These are phyloP conservation scores for Callinectes sapidus DNA, from an alignment of 2,888 invertebrate genomes.

Conservation along the genomic window DNA sequence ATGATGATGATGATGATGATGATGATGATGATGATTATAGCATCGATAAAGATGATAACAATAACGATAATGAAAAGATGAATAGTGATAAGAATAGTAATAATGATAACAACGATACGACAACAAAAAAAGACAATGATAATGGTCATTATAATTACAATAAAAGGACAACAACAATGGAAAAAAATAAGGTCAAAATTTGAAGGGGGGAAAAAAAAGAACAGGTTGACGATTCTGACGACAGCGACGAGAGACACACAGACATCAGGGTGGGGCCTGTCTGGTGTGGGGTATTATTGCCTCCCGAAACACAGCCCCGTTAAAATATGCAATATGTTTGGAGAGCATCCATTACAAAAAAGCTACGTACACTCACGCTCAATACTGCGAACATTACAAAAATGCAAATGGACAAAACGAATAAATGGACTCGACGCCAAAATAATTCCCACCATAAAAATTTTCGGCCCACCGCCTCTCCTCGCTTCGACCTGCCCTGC, in stretches of 20 bases:
- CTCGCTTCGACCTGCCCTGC: not conserved
- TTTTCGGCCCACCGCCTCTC: not conserved
- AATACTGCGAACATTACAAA: constrained; percentile 22
- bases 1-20: constrained; percentile 19
- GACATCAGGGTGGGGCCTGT: not conserved
- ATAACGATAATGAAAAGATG: not conserved
- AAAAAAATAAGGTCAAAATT: not conserved
- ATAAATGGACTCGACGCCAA: constrained; percentile 19
- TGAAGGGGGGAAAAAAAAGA: not conserved
- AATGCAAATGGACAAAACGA: constrained; percentile 28
- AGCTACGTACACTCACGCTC: not conserved
- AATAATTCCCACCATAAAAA: constrained; percentile 9
- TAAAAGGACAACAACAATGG: not conserved
- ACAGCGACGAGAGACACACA: not conserved
- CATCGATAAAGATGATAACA: not conserved
- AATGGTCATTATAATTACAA: not conserved
- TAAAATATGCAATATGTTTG: constrained; percentile 21
- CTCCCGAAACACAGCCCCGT: not conserved
- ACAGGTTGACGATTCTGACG: not conserved
- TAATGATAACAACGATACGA: not conserved
- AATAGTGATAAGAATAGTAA: no score
- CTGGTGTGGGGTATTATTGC: not conserved
- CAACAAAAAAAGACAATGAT: not conserved
- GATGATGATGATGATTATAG: not conserved
- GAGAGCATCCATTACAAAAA: constrained; percentile 21